Conservation (phyloP, 2,797 vertebrate species). For the Manis javanica region DNA sequence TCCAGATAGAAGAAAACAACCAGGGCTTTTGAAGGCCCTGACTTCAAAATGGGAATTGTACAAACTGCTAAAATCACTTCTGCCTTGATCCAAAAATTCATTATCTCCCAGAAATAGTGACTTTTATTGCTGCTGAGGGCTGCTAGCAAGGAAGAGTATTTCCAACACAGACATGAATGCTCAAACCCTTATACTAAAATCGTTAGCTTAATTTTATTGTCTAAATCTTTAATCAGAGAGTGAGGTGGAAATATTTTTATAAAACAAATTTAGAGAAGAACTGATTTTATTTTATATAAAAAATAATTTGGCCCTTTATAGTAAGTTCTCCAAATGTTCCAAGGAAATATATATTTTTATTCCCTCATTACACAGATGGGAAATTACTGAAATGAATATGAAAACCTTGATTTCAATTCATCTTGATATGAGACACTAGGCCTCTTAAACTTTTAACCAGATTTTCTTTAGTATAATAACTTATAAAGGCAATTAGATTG, state of each 20-base stretch:
- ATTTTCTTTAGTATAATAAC: background rate
- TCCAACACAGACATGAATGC: rapidly evolving
- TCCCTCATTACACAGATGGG: background rate
- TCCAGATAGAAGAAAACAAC: slow-evolving; percentile 30
- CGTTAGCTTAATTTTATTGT: background rate
- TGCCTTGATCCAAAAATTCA: background rate
- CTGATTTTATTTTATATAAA: background rate
- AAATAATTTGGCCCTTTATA: background rate
- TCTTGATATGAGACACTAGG: background rate
- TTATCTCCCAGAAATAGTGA: background rate
- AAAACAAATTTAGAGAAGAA: background rate
- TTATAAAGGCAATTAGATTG: background rate
- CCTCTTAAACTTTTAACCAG: background rate
- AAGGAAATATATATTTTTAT: background rate
- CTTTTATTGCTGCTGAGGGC: background rate
- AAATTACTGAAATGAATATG: background rate
- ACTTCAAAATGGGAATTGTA: background rate
- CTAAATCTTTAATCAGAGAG: background rate
- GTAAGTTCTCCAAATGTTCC: background rate
- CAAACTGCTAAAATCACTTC: background rate
- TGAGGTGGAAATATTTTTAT: background rate
- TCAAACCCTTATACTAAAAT: background rate
- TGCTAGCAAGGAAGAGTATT: background rate
- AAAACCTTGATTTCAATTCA: background rate
- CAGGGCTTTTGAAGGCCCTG: background rate